These are phyloP conservation scores for Lepisosteus osseus DNA, from an alignment of 2,113 vertebrate genomes.

Conservation along the genomic window DNA sequence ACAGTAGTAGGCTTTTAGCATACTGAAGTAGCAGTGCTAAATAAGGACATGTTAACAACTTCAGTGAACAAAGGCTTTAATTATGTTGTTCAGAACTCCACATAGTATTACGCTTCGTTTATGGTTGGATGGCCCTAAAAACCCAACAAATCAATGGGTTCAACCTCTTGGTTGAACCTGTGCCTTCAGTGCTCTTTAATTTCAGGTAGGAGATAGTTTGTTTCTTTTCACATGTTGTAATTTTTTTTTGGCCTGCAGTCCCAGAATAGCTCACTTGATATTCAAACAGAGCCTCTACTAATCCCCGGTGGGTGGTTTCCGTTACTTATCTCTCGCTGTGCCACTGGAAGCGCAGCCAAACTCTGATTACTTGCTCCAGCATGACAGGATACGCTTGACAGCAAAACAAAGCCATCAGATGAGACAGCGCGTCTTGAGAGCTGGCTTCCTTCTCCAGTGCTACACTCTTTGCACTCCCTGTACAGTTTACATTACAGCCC, in stretches of 20 bases:
- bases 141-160: not conserved
- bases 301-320: not conserved
- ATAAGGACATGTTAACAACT: too few species aligned
- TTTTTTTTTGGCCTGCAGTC: not conserved
- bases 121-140: not conserved
- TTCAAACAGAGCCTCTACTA: not conserved
- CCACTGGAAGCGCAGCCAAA: conserved; percentile 1
- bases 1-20: too few species aligned
- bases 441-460: too few species aligned
- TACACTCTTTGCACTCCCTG: too few species aligned
- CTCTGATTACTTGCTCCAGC: conserved; percentile 1
- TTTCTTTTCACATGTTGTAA: too few species aligned
- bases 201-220: not conserved
- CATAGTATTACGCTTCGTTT: too few species aligned
- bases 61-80: too few species aligned
- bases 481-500: too few species aligned
- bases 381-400: not conserved
- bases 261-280: conserved; percentile 1
- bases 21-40: too few species aligned
- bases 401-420: not conserved
- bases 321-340: not conserved
- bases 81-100: too few species aligned
- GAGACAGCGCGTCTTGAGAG: not conserved
- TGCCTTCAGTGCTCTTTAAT: not conserved
- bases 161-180: not conserved